These are phyloP conservation scores for Ariopsis seemanni DNA, from an alignment of 2,113 vertebrate genomes.

Conservation along the genomic window DNA sequence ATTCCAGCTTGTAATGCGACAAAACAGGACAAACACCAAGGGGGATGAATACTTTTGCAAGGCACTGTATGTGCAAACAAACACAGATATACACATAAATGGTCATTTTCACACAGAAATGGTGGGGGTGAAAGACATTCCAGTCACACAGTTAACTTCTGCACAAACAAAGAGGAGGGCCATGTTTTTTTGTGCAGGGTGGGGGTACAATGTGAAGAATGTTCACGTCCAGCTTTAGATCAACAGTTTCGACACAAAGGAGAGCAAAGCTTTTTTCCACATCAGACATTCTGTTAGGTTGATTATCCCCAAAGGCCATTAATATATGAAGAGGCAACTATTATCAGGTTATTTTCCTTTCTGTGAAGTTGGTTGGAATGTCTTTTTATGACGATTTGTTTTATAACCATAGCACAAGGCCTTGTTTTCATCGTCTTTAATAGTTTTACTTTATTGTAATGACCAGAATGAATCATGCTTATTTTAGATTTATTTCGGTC, in stretches of 20 bases:
- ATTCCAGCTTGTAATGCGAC: too few species aligned
- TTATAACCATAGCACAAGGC: background rate
- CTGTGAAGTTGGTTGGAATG: background rate
- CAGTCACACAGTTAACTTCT: conserved; percentile 48
- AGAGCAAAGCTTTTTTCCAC: background rate
- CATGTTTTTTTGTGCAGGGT: background rate
- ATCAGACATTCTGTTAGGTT: background rate
- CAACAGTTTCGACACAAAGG: conserved; percentile 12
- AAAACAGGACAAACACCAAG: too few species aligned
- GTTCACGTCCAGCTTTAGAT: conserved; percentile 25
- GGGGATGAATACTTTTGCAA: too few species aligned
- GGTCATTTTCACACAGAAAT: background rate
- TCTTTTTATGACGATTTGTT: conserved; percentile 1
- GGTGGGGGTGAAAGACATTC: conserved; percentile 46
- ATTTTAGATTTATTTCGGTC: conserved; percentile 10
- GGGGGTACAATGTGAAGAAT: conserved; percentile 24
- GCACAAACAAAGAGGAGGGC: conserved; percentile 50
- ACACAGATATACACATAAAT: conserved; percentile 11
- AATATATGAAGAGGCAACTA: background rate
- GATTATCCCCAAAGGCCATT: background rate
- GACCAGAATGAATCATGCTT: conserved; percentile 19
- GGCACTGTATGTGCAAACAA: background rate
- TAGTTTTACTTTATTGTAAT: background rate
- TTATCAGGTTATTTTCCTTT: background rate
- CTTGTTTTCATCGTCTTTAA: background rate